Conservation (phyloP, 2,797 vertebrate genomes). For the Typhlichthys subterraneus region DNA sequence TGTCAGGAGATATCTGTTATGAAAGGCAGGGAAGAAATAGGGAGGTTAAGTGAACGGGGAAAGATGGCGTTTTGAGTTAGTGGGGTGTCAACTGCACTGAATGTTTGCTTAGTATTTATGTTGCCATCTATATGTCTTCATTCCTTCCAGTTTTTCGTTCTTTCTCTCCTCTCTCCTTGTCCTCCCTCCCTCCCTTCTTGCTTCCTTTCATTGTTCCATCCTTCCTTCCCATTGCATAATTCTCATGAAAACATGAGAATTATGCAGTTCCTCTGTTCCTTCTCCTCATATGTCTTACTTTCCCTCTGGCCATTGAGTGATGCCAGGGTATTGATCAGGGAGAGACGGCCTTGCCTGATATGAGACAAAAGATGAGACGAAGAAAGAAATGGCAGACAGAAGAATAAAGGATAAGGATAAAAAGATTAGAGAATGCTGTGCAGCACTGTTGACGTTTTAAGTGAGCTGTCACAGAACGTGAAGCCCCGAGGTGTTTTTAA, state of each 20-base stretch:
- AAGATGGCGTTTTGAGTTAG: slow-evolving; percentile 41
- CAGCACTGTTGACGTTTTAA: too few relatives aligned
- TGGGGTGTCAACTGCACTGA: slow-evolving; percentile 38
- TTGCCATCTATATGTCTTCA: neutral
- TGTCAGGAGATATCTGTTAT: neutral
- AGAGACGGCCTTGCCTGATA: slow-evolving; percentile 64
- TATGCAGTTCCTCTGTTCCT: neutral
- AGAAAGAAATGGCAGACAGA: slow-evolving; percentile 20
- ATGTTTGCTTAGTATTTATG: slow-evolving; percentile 18
- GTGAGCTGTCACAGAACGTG: too few relatives aligned
- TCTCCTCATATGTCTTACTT: slow-evolving; percentile 1
- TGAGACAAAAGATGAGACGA: slow-evolving; percentile 50
- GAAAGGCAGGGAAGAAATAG: too few relatives aligned
- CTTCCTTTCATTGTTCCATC: slow-evolving; percentile 12
- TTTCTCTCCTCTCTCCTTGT: neutral
- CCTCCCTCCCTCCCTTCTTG: neutral
- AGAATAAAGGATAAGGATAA: slow-evolving; percentile 39
- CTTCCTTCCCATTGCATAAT: too few relatives aligned
- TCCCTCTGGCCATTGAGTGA: slow-evolving; percentile 48
- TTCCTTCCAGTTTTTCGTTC: neutral
- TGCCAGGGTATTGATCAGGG: slow-evolving; percentile 65
- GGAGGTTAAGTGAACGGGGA: neutral
- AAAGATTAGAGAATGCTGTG: slow-evolving; percentile 48
- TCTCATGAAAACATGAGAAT: too few relatives aligned
- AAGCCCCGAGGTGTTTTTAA: too few relatives aligned